Evolutionary conservation across 2,113 vertebrate species (phyloP).

Genomic region (Clarias gariepinus): DNA sequence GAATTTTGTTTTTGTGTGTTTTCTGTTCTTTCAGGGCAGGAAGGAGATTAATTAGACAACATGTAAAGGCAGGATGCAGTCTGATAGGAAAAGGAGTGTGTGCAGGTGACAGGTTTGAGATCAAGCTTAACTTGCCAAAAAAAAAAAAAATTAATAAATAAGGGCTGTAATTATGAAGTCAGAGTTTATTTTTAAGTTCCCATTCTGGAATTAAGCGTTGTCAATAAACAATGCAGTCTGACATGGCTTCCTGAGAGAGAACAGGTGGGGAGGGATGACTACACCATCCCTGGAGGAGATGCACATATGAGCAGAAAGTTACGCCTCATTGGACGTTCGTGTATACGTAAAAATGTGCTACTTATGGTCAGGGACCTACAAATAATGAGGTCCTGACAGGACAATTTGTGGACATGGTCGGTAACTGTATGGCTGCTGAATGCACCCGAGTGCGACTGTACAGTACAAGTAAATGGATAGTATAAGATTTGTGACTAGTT

Average conservation of each 20-base stretch:
- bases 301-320: not conserved
- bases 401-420: not conserved
- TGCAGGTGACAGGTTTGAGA: slow-evolving; percentile 63
- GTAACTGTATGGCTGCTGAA: not conserved
- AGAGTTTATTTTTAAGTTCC: slow-evolving; percentile 45
- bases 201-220: slow-evolving; percentile 45
- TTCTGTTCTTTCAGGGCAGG: slow-evolving; percentile 57
- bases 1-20: slow-evolving; percentile 28
- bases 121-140: slow-evolving; percentile 52
- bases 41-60: slow-evolving; percentile 62
- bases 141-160: slow-evolving; percentile 19
- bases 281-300: slow-evolving; percentile 6
- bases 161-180: slow-evolving; percentile 60
- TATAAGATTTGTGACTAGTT: not conserved
- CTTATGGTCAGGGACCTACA: not conserved
- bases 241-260: slow-evolving; percentile 27
- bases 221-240: slow-evolving; percentile 15
- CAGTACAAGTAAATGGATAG: not conserved
- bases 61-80: slow-evolving; percentile 71
- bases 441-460: too few species aligned
- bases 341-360: not conserved
- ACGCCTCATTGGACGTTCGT: not conserved
- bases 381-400: not conserved
- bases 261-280: slow-evolving; percentile 44
- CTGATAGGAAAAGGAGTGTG: slow-evolving; percentile 59